These are phyloP conservation scores for Plodia interpunctella DNA, from an alignment of 1,140 invertebrate species.

Conservation along the genomic window DNA sequence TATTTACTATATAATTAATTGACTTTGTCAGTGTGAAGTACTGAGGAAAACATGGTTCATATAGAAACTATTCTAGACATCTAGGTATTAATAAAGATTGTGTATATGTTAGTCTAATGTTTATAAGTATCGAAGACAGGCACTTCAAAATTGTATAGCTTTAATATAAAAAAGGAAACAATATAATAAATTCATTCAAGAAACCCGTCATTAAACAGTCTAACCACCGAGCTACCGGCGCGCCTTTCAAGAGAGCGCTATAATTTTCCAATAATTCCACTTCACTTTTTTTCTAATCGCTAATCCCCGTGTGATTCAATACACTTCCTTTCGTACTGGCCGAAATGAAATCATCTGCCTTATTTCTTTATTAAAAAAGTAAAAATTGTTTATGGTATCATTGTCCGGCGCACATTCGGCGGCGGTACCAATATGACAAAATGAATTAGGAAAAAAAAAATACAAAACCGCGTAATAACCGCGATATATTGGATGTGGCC, in stretches of 20 bases:
- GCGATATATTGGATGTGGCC: conserved; percentile 39
- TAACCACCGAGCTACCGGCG: conserved; percentile 32
- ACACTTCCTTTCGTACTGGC: conserved; percentile 59
- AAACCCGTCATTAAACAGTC: conserved; percentile 36
- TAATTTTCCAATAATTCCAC: conserved; percentile 69
- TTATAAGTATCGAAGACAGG: no score
- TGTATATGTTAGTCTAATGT: no score
- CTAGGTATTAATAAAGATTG: no score
- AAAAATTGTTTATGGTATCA: conserved; percentile 68
- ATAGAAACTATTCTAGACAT: no score
- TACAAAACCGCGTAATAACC: conserved; percentile 44
- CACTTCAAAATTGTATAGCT: no score
- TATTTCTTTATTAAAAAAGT: conserved; percentile 31
- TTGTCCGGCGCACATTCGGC: conserved; percentile 44
- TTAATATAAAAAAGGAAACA: background rate
- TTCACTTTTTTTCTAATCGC: conserved; percentile 56
- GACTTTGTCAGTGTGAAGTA: no score
- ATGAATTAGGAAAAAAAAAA: conserved; percentile 46
- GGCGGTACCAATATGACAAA: conserved; percentile 56
- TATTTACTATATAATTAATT: no score
- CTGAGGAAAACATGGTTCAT: no score
- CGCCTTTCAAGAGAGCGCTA: conserved; percentile 37
- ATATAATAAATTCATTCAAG: conserved; percentile 10
- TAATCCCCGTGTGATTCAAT: conserved; percentile 71
- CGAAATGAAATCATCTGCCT: conserved; percentile 55